These are phyloP conservation scores for Leptoclinus maculatus DNA, from an alignment of 2,797 vertebrate species.

Conservation along the genomic window DNA sequence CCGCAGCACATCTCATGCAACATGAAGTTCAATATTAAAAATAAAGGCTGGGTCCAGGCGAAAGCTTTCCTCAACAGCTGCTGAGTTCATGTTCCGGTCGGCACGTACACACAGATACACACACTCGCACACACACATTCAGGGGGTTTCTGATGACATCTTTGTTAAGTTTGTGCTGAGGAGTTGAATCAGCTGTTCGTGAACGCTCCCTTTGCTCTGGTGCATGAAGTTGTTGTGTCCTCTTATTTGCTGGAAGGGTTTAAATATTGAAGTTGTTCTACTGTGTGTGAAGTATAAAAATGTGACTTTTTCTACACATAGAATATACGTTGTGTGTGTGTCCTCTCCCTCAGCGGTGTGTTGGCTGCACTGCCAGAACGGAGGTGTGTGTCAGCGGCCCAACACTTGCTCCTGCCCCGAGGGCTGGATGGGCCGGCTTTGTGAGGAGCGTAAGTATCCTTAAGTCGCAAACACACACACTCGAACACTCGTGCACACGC, in stretches of 20 bases:
- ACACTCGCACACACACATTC: neutral
- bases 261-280: neutral
- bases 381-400: constrained; percentile 93
- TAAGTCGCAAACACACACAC: neutral
- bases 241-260: neutral
- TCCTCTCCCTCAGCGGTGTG: constrained; percentile 89
- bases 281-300: neutral
- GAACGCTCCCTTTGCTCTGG: constrained; percentile 26
- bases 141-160: neutral
- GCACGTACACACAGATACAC: neutral
- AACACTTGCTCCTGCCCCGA: constrained; percentile 93
- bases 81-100: neutral
- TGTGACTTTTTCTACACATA: neutral
- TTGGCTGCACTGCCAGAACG: constrained; percentile 95
- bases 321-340: neutral
- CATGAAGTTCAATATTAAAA: constrained; percentile 24
- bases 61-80: neutral
- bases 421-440: constrained; percentile 97
- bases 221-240: constrained; percentile 33
- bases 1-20: no score
- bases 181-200: constrained; percentile 17
- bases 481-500: no score
- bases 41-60: constrained; percentile 30
- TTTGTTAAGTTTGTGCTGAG: neutral
- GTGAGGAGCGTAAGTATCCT: constrained; percentile 91